phyloP scores from a whole-genome alignment of 64 coral and sea anemone genomes.

The Actinia tenebrosa region DNA sequence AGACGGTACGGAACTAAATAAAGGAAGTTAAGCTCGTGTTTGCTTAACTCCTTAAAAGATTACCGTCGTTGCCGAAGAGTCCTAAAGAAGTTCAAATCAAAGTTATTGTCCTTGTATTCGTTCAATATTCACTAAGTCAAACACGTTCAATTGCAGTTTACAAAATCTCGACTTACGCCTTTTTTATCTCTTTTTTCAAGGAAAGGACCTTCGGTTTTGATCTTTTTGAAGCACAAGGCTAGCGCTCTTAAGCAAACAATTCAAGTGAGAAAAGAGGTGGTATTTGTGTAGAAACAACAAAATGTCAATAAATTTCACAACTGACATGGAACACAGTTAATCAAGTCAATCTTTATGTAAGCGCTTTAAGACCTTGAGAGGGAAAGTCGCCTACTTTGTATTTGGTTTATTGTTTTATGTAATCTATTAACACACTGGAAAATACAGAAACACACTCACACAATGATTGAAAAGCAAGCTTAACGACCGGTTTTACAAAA shows the following conservation, averaged over 20 bases:
- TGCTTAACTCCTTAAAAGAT: conserved; percentile 20
- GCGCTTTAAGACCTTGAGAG: conserved; percentile 3
- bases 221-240: not conserved
- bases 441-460: not conserved
- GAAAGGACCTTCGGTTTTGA: not conserved
- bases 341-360: conserved; percentile 14
- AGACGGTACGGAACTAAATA: conserved; percentile 14
- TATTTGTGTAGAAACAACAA: not conserved
- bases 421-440: conserved; percentile 6
- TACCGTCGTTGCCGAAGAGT: conserved; percentile 16
- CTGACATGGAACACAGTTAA: not conserved
- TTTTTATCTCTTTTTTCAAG: not conserved
- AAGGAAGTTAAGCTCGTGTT: conserved; percentile 19
- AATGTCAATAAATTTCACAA: not conserved
- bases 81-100: conserved; percentile 21
- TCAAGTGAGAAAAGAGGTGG: not conserved
- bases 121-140: not conserved
- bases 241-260: not conserved
- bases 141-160: not conserved
- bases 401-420: not conserved
- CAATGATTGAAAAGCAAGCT: not conserved
- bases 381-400: not conserved
- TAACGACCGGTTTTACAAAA: not conserved
- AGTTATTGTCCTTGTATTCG: conserved; percentile 3
- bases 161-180: conserved; percentile 1